Base-by-base conservation (phyloP, 1,140 invertebrate species). In the Drosophila ercepeae region DNA sequence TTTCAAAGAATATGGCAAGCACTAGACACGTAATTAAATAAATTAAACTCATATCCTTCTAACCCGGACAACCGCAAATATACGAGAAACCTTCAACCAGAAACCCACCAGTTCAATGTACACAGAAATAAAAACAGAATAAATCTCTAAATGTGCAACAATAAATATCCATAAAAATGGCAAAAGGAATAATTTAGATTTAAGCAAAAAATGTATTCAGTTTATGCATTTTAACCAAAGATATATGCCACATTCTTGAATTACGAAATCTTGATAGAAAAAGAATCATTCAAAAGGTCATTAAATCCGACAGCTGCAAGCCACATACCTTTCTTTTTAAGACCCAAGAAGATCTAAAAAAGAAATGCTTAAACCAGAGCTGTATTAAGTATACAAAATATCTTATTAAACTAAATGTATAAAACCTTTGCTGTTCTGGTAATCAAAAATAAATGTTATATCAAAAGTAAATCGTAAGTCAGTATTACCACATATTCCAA, bases 1-100 rank as follows among this genome's bases (percentile, higher is more conserved):
- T 67, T 65, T 65, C 32, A 59, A 67, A 19, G 14, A 42, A 64
- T 39, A 29, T 45, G 23, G 14, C 54, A 32, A 48, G 16, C 39
- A 29, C 18, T 57, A 39, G 32, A 27, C 39, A 52, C 34, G 25
- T 42, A 60, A 59, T 39, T 18, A 14, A 60, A 52, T 42, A 39
- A 44, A 18, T 44, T 32, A 59, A 76, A 79, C 63, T 81, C 76
- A 84, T 79, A 86, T 84, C 81, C 76, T 32, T 81, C 57, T 39
- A 41, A 71, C 51, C 41, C 36, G 48, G 21, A 65, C 41, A 48
- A 41, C 32, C 41, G 19, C 34, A 48, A 51, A 44, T 46, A 19
- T 36, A 65, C 48, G 50, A 55, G 51, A 68, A 41, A 58, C 73
- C 76, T 64, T 75, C 69, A 61, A 61, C 74, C 64, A 60, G 45